Evolutionary conservation across 2,797 vertebrate species (phyloP).

Genomic region (Pipistrellus nathusii): DNA sequence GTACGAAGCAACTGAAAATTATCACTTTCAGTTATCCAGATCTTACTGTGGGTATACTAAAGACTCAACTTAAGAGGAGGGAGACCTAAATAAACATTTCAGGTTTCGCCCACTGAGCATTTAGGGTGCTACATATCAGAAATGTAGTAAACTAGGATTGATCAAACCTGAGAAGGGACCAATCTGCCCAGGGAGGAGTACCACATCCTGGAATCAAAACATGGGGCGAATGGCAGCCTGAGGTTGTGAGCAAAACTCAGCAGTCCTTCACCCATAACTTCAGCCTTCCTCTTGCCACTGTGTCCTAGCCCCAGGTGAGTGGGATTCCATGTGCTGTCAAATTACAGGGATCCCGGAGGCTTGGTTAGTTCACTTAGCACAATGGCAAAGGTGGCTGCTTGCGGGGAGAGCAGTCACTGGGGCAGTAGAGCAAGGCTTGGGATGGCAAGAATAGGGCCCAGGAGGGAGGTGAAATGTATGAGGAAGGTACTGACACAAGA

Average conservation of each 20-base stretch:
- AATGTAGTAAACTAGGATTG: neutral
- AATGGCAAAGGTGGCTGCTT: neutral
- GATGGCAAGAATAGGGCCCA: neutral
- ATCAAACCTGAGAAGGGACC: neutral
- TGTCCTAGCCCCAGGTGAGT: neutral
- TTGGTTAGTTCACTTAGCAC: neutral
- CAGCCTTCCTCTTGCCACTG: neutral
- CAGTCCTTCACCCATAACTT: too few relatives aligned
- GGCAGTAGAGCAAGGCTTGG: neutral
- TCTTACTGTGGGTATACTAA: neutral
- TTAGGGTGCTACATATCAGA: neutral
- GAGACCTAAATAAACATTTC: neutral
- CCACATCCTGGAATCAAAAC: neutral
- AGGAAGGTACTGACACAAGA: neutral
- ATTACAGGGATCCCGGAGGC: neutral
- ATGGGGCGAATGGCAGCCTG: neutral
- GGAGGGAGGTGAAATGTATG: neutral
- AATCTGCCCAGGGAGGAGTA: neutral
- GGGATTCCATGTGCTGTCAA: neutral
- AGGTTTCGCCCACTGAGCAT: neutral
- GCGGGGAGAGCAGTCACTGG: fast-evolving
- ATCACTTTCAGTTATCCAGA: neutral
- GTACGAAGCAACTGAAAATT: neutral
- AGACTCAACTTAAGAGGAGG: neutral
- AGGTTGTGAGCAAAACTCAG: neutral